Conservation (phyloP, 2,797 vertebrate species). For the Pangasius sanitwongsei region DNA sequence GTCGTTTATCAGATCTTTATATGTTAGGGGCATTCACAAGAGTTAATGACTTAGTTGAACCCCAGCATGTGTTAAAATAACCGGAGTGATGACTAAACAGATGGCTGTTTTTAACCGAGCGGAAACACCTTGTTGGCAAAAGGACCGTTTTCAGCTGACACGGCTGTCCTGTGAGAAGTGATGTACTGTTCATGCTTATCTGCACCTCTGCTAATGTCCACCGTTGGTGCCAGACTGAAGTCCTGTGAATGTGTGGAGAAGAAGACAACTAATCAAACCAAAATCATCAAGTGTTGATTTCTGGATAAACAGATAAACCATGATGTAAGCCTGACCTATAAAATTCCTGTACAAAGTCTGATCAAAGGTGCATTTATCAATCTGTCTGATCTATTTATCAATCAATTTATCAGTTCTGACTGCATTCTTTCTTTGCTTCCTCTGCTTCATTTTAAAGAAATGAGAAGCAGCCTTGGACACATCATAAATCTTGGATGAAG, state of each 20-base stretch:
- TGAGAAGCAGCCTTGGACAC: neutral
- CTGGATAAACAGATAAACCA: too few species aligned
- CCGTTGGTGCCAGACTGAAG: neutral
- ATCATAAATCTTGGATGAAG: too few species aligned
- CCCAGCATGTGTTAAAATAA: neutral
- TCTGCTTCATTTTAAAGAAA: neutral
- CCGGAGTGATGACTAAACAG: slow-evolving; percentile 12
- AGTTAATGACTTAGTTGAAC: neutral
- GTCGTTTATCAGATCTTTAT: neutral
- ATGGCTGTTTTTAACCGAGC: slow-evolving; percentile 15
- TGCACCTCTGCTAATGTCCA: neutral
- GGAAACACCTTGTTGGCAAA: slow-evolving; percentile 35
- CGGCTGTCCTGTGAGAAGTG: slow-evolving; percentile 18
- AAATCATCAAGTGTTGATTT: too few species aligned
- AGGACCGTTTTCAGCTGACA: slow-evolving; percentile 5
- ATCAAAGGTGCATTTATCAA: neutral
- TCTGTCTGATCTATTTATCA: too few species aligned
- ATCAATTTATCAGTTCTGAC: too few species aligned
- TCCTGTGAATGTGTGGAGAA: neutral
- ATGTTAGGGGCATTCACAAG: neutral
- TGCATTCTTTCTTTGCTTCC: too few species aligned
- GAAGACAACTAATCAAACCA: neutral
- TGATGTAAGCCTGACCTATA: neutral
- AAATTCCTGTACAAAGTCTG: neutral
- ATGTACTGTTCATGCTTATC: neutral